Evolutionary conservation across 1,140 invertebrate species (phyloP), one percentile per base, ranked within the genome.

Genomic region (Propsilocerus akamusi): DNA sequence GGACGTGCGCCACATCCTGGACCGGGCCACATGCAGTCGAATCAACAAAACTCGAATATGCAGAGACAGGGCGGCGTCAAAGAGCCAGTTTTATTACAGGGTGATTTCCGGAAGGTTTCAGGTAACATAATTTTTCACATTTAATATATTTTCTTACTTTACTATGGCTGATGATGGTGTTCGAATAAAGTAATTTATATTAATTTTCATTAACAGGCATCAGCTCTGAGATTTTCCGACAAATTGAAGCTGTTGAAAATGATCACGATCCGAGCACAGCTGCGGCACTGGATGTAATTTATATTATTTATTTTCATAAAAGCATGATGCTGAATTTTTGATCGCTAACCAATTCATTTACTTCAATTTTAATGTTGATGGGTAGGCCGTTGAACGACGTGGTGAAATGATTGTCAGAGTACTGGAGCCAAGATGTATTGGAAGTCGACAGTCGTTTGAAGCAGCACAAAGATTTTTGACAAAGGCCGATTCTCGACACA

Each of bases 401-500:
- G 88, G 88, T 57, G 90, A 94, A 72, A 95, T 95, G 90, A 84
- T 94, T 54, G 88, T 94, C 32, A 77, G 89, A 55, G 80, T 91
- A 60, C 75, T 94, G 57, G 89, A 94, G 65, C 75, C 85, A 46
- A 72, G 83, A 57, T 81, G 85, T 67, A 78, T 93, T 65, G 86
- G 87, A 53, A 61, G 63, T 51, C 72, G 84, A 55, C 77, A 81
- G 50, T 87, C 86, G 48, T 74, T 78, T 48, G 87, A 91, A 57
- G 77, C 81, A 51, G 86, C 85, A 52, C 86, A 87, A 67, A 79
- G 82, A 58, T 87, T 89, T 61, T 76, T 86, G 55, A 65, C 73
- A 11, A 72, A 79, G 61, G 60, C 59, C 37, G 63, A 66, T 55
- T 61, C 58, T 1, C 47, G 63, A 25, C 63, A 65, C 56, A 61